Conservation (phyloP, 2,797 vertebrate genomes). For the Sebastes matsubarae region DNA sequence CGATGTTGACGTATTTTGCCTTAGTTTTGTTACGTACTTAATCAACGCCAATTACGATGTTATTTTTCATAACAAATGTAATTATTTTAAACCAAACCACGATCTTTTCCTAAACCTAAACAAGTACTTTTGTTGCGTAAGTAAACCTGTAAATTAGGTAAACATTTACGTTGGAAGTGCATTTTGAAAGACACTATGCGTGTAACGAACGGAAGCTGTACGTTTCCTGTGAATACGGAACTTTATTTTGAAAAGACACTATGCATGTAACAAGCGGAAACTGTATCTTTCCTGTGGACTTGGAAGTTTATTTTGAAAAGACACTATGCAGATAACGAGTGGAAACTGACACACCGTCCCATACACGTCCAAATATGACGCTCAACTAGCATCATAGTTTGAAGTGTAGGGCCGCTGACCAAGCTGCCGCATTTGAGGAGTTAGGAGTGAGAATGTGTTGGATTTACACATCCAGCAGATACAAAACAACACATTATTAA, state of each 20-base stretch:
- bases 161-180: accelerated
- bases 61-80: no score
- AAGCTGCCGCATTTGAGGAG: accelerated
- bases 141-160: background rate
- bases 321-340: no score
- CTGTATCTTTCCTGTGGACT: no score
- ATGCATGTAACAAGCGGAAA: accelerated
- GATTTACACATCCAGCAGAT: no score
- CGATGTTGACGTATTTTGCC: accelerated
- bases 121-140: background rate
- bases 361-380: accelerated
- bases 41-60: background rate
- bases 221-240: no score
- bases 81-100: accelerated
- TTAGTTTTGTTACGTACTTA: background rate
- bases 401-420: no score
- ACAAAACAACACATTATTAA: background rate
- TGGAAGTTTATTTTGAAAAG: no score
- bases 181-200: background rate
- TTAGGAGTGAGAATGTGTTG: no score
- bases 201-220: accelerated
- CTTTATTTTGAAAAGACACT: no score
- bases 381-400: accelerated
- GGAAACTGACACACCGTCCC: no score
- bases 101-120: background rate